phyloP scores from a whole-genome alignment of 2,113 vertebrate genomes.

The Nannobrachium achirus region DNA sequence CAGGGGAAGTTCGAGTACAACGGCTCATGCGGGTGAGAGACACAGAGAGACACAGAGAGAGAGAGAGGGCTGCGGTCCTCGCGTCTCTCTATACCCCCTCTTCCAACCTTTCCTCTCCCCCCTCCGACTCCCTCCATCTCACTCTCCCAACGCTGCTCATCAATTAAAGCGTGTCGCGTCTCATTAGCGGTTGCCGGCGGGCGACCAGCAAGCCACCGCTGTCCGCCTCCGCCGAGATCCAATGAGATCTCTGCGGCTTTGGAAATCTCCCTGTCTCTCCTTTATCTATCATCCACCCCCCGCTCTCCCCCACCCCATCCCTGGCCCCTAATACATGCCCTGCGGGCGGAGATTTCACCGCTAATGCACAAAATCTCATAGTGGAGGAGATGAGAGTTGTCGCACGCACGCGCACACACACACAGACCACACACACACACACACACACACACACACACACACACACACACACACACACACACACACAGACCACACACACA shows the following conservation, averaged over 20 bases:
- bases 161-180: constrained; percentile 75
- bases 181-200: constrained; percentile 77
- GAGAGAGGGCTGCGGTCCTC: too few species aligned
- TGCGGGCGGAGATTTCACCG: constrained; percentile 48
- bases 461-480: constrained; percentile 4
- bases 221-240: constrained; percentile 57
- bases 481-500: not conserved
- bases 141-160: constrained; percentile 53
- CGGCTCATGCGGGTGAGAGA: constrained; percentile 95
- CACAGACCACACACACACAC: constrained; percentile 6
- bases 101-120: constrained; percentile 51
- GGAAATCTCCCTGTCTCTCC: constrained; percentile 27
- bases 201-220: constrained; percentile 47
- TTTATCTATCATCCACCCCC: constrained; percentile 54
- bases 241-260: constrained; percentile 56
- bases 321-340: constrained; percentile 50
- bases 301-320: constrained; percentile 31
- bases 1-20: constrained; percentile 99
- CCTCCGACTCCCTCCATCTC: constrained; percentile 16
- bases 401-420: constrained; percentile 31
- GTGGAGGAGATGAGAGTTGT: constrained; percentile 51
- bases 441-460: not conserved
- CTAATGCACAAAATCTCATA: constrained; percentile 62
- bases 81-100: constrained; percentile 39
- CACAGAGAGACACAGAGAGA: not conserved